Conservation (phyloP, 2,888 invertebrate genomes). For the Meiosimyza decipiens region DNA sequence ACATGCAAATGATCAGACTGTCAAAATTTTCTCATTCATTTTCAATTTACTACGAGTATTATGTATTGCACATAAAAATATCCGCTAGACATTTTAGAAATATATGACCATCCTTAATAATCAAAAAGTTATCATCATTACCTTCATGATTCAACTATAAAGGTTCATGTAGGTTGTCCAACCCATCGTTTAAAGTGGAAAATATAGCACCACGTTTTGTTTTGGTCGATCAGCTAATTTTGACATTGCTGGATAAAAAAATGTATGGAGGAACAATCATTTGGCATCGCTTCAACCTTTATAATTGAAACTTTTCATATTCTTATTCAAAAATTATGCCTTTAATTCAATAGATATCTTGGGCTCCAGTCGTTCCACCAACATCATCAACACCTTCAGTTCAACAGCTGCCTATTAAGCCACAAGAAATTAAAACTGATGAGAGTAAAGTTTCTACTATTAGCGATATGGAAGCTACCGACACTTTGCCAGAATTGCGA, state of each 20-base stretch:
- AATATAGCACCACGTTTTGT: too few relatives aligned
- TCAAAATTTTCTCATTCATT: too few relatives aligned
- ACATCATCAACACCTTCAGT: slow-evolving; percentile 42
- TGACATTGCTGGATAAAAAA: not conserved
- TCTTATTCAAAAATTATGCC: too few relatives aligned
- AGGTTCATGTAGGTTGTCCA: not conserved
- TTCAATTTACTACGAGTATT: too few relatives aligned
- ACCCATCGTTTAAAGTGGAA: too few relatives aligned
- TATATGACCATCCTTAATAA: too few relatives aligned
- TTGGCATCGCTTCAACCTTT: too few relatives aligned
- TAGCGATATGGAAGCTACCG: slow-evolving; percentile 58
- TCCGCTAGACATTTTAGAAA: too few relatives aligned
- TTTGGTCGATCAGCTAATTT: too few relatives aligned
- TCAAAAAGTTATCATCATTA: not conserved
- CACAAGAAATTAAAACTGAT: slow-evolving; percentile 24
- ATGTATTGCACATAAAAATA: too few relatives aligned
- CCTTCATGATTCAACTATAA: not conserved
- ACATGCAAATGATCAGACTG: too few relatives aligned
- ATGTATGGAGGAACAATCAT: not conserved
- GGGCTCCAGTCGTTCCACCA: slow-evolving; percentile 58
- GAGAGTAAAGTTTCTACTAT: slow-evolving; percentile 49
- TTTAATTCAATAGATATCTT: slow-evolving; percentile 51
- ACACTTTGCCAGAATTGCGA: slow-evolving; percentile 73
- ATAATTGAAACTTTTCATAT: not conserved
- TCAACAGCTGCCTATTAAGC: slow-evolving; percentile 46